phyloP scores from a whole-genome alignment of 2,113 vertebrate species.

The Sterrhoptilus dennistouni region DNA sequence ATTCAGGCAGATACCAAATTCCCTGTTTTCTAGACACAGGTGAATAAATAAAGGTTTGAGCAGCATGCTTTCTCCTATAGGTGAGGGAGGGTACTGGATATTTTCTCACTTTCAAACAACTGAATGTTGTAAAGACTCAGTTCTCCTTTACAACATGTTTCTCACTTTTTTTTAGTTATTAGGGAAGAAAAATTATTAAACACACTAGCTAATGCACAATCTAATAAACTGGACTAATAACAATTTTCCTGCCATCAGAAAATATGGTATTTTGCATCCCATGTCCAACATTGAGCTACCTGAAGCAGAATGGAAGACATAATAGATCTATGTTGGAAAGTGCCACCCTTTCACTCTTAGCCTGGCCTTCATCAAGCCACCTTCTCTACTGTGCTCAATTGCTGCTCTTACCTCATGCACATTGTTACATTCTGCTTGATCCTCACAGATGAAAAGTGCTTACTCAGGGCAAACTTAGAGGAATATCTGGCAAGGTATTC shows the following conservation, averaged over 20 bases:
- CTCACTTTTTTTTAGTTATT: not conserved
- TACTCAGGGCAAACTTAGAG: not conserved
- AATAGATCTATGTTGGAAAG: not conserved
- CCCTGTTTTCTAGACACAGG: not conserved
- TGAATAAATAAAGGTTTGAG: not conserved
- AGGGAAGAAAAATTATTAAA: not conserved
- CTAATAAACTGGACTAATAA: not conserved
- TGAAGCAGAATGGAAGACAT: not conserved
- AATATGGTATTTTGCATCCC: fast-evolving
- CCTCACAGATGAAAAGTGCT: not conserved
- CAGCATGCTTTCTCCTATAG: not conserved
- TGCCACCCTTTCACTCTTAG: not conserved
- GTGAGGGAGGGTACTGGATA: not conserved
- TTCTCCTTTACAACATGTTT: not conserved
- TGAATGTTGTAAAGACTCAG: not conserved
- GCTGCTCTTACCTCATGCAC: not conserved
- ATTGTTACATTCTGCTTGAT: not conserved
- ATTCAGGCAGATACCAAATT: not conserved
- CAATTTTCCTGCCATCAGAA: not conserved
- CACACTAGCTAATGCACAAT: not conserved
- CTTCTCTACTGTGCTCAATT: not conserved
- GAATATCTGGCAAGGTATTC: not conserved
- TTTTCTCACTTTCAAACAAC: not conserved
- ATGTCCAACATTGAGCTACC: not conserved
- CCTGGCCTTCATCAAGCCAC: not conserved